Conservation (phyloP, 2,113 vertebrate genomes). For the Gallinago media region DNA sequence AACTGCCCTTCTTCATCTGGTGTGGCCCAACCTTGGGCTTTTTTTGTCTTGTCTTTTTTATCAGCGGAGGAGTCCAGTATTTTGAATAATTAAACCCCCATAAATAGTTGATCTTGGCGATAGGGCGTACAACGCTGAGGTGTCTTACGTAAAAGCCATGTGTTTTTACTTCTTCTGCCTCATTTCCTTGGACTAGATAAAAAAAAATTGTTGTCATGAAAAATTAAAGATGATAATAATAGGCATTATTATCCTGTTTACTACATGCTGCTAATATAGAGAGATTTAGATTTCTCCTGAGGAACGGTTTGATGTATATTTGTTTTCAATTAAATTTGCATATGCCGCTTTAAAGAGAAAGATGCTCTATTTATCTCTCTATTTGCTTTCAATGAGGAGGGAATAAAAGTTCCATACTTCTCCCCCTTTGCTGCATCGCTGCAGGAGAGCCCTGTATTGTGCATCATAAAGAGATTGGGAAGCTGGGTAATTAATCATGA, state of each 20-base stretch:
- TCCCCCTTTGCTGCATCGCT: neutral
- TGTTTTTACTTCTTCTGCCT: slow-evolving; percentile 16
- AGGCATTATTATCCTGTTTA: slow-evolving; percentile 63
- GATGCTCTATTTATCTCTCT: slow-evolving; percentile 44
- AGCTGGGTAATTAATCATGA: slow-evolving; percentile 78
- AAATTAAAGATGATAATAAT: slow-evolving; percentile 62
- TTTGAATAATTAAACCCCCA: slow-evolving; percentile 47
- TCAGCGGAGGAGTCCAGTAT: neutral
- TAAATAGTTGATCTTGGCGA: slow-evolving; percentile 6
- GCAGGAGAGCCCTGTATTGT: slow-evolving; percentile 22
- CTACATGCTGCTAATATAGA: slow-evolving; percentile 34
- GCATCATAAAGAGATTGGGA: slow-evolving; percentile 46
- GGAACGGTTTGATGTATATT: slow-evolving; percentile 59
- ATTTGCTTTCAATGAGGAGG: slow-evolving; percentile 42
- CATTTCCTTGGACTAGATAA: slow-evolving; percentile 16
- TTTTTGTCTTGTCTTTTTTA: neutral
- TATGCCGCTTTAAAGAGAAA: slow-evolving; percentile 46
- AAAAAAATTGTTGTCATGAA: slow-evolving; percentile 38
- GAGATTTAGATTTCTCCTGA: slow-evolving; percentile 57
- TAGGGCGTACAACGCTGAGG: neutral
- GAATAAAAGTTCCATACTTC: slow-evolving; percentile 32
- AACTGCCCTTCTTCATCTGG: slow-evolving; percentile 27
- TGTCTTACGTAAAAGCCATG: neutral
- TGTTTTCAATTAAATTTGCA: slow-evolving; percentile 72
- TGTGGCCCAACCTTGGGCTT: neutral